A percentile compares a stretch with the other conserved stretches of the same genome.
Conservation (phyloP, 1,140 invertebrate genomes). For the Saxidomus purpurata region DNA sequence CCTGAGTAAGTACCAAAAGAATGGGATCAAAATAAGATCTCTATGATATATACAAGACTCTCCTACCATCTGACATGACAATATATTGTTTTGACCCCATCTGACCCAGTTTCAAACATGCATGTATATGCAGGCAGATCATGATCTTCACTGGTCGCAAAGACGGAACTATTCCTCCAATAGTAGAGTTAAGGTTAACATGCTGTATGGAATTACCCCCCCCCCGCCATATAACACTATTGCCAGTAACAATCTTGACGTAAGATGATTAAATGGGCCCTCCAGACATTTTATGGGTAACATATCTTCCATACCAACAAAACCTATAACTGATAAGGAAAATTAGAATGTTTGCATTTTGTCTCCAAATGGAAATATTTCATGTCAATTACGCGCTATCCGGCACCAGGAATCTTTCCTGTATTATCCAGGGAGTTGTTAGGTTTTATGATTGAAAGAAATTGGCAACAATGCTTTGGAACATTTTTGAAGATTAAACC, state of each 20-base stretch:
- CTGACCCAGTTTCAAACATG: too few relatives aligned
- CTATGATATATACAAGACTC: too few relatives aligned
- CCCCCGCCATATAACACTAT: neutral
- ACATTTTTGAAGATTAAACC: too few relatives aligned
- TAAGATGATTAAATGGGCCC: neutral
- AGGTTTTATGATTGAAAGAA: neutral
- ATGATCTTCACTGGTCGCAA: too few relatives aligned
- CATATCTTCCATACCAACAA: neutral
- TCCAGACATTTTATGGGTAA: neutral
- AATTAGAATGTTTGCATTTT: neutral
- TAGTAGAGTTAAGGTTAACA: too few relatives aligned
- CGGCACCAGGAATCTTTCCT: neutral
- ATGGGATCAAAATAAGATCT: too few relatives aligned
- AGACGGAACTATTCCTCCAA: too few relatives aligned
- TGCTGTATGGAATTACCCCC: neutral
- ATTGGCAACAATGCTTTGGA: neutral
- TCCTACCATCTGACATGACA: too few relatives aligned
- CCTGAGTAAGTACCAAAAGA: too few relatives aligned
- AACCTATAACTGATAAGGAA: conserved; percentile 1
- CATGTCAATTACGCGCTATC: neutral
- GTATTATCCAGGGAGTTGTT: neutral
- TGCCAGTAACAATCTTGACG: neutral
- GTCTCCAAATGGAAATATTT: conserved; percentile 1
- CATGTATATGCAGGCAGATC: too few relatives aligned
- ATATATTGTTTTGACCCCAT: too few relatives aligned